Conservation (phyloP, 1,140 invertebrate genomes). For the Apis laboriosa region DNA sequence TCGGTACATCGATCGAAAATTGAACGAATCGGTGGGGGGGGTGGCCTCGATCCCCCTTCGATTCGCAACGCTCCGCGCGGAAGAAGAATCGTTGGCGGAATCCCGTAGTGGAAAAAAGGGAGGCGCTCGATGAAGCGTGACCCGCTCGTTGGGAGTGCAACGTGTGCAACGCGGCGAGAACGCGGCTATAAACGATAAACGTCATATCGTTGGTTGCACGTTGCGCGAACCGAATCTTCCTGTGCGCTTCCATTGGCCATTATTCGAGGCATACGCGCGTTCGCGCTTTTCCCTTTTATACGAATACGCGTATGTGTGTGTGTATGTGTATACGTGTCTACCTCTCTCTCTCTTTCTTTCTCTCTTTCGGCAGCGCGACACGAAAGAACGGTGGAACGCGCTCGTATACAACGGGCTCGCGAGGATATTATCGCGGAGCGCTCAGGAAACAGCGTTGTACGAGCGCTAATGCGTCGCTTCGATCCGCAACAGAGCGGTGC, state of each 20-base stretch:
- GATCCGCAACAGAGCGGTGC: constrained; percentile 31
- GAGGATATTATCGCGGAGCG: constrained; percentile 34
- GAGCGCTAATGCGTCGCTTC: constrained; percentile 38
- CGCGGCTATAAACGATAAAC: constrained; percentile 16
- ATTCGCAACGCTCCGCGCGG: not conserved
- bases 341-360: too few relatives aligned
- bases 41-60: too few relatives aligned
- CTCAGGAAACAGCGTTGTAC: constrained; percentile 36
- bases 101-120: not conserved
- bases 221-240: constrained; percentile 5
- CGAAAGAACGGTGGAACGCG: not conserved
- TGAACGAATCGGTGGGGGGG: too few relatives aligned
- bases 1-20: not conserved
- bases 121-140: constrained; percentile 1
- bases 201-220: constrained; percentile 5
- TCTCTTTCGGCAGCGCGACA: not conserved
- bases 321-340: not conserved
- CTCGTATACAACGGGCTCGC: not conserved
- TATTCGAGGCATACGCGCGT: constrained; percentile 16
- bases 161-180: not conserved
- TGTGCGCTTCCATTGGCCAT: constrained; percentile 21
- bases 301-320: too few relatives aligned
- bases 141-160: not conserved
- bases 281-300: not conserved
- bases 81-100: not conserved